Evolutionary conservation across 2,888 invertebrate genomes (phyloP).

Genomic region (Cyclophora albipunctata): DNA sequence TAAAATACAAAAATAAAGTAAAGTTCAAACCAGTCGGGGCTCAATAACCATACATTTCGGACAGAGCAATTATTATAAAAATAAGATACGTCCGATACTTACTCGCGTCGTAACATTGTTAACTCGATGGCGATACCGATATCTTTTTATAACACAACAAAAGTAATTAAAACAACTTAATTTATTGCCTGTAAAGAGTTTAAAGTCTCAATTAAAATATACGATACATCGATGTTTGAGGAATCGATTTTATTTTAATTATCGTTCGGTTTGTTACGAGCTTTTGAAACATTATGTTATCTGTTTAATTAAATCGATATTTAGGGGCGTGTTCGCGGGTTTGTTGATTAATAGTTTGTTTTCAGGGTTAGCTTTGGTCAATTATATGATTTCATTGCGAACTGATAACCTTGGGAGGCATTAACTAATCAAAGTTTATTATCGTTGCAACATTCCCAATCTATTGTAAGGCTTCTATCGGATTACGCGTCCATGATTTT

Average conservation of each 20-base stretch:
- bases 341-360: not conserved
- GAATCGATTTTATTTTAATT: conserved; percentile 1
- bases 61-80: not conserved
- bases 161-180: conserved; percentile 15
- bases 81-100: not conserved
- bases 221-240: not conserved
- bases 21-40: not conserved
- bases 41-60: not conserved
- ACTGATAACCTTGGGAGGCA: too few relatives aligned
- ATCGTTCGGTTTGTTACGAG: not conserved
- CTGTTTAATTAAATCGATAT: too few relatives aligned
- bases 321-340: too few relatives aligned
- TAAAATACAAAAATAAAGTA: not conserved
- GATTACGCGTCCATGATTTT: too few relatives aligned
- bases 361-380: not conserved
- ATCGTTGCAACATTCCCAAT: too few relatives aligned
- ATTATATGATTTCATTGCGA: not conserved
- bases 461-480: too few relatives aligned
- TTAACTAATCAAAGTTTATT: too few relatives aligned
- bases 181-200: conserved; percentile 17
- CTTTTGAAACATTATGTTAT: not conserved
- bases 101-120: not conserved
- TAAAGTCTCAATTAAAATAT: conserved; percentile 15
- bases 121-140: not conserved
- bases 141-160: conserved; percentile 2